Conservation (phyloP, 1,140 invertebrate species). For the Melanaphis sacchari region DNA sequence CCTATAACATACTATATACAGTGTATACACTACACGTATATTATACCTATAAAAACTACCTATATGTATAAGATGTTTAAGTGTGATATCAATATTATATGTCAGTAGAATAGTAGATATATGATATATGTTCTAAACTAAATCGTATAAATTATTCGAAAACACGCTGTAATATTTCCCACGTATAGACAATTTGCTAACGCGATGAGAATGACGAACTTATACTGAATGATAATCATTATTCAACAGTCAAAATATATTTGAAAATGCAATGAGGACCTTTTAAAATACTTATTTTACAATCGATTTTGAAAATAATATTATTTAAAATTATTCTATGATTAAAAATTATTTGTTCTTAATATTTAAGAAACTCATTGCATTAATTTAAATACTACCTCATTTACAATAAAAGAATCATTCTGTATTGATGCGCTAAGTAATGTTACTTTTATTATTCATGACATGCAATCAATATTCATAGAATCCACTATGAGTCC, state of each 20-base stretch:
- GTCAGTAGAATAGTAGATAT: background rate
- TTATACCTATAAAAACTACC: background rate
- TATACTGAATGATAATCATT: background rate
- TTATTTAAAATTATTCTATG: no score
- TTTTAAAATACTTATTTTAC: no score
- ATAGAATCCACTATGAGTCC: no score
- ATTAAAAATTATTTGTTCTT: no score
- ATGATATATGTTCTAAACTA: background rate
- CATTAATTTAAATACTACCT: no score
- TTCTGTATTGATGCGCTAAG: no score
- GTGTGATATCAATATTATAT: background rate
- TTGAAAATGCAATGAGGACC: background rate
- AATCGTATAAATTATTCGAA: background rate
- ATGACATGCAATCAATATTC: background rate
- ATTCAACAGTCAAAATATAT: background rate
- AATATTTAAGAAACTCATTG: no score
- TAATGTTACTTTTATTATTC: background rate
- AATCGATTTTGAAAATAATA: no score
- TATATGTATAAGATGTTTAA: background rate
- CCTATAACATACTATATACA: background rate
- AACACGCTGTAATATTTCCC: background rate
- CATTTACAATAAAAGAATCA: no score
- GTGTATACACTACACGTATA: background rate
- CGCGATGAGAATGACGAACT: background rate
- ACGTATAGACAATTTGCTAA: background rate